Percentiles rank a stretch among this genome's conserved stretches.
Evolutionary conservation across 2,797 vertebrate species (phyloP).

Genomic region (Poecilia picta): DNA sequence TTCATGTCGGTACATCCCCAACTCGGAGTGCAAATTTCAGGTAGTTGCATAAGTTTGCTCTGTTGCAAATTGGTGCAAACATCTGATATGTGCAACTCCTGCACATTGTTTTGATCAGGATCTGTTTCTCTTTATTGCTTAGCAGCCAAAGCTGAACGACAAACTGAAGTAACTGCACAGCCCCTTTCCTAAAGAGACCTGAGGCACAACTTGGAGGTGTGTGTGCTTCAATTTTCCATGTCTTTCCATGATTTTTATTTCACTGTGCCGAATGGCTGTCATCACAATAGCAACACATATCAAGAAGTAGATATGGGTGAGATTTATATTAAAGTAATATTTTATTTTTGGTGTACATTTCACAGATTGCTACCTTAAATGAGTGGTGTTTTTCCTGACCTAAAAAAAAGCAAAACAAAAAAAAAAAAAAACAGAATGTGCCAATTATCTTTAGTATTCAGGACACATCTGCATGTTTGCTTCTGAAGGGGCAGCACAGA

Average conservation of each 20-base stretch:
- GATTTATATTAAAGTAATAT: neutral
- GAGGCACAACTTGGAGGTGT: neutral
- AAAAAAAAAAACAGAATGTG: neutral
- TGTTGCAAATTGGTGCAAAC: neutral
- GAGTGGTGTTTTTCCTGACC: neutral
- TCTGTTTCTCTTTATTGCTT: neutral
- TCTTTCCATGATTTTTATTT: neutral
- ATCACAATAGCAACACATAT: neutral
- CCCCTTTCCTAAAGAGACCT: neutral
- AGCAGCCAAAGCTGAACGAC: neutral
- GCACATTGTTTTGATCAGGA: neutral
- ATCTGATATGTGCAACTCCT: neutral
- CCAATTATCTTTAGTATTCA: neutral
- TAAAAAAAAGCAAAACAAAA: neutral
- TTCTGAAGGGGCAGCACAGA: neutral
- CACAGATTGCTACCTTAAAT: neutral
- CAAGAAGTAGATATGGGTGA: neutral
- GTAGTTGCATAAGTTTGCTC: neutral
- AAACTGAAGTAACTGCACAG: neutral
- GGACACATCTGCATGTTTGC: neutral
- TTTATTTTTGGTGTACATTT: neutral
- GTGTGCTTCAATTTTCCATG: neutral
- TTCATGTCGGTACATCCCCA: no score
- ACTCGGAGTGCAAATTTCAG: neutral
- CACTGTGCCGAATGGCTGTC: neutral